Conservation (phyloP, 2,888 invertebrate species). For the Protonemura montana region DNA sequence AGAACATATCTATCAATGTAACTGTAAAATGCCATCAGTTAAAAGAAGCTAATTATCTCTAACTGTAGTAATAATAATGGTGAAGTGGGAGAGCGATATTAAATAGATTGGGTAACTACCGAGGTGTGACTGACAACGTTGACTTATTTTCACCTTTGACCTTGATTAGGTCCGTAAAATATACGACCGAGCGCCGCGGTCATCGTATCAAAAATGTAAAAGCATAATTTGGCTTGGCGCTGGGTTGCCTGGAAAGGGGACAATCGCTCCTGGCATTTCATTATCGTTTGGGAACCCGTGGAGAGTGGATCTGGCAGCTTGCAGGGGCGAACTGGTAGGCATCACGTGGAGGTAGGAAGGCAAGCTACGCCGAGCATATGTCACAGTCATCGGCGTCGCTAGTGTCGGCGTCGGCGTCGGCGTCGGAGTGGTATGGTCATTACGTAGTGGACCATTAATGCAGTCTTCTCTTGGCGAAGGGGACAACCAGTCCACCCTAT, state of each 20-base stretch:
- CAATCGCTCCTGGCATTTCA: not conserved
- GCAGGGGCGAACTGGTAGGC: no score
- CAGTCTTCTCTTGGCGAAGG: not conserved
- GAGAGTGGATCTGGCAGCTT: no score
- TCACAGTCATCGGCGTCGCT: not conserved
- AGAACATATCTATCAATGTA: constrained; percentile 28
- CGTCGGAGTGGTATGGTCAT: not conserved
- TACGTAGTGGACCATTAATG: not conserved
- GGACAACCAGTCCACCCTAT: not conserved
- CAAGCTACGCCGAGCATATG: no score
- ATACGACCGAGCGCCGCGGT: not conserved
- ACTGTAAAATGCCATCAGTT: constrained; percentile 24
- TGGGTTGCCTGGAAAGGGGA: not conserved
- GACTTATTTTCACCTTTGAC: constrained; percentile 9
- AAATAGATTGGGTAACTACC: constrained; percentile 31
- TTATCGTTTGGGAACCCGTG: no score
- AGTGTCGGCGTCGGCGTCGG: no score
- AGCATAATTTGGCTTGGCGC: not conserved
- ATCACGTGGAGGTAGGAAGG: no score
- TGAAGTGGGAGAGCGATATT: constrained; percentile 9
- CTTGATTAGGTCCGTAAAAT: constrained; percentile 15
- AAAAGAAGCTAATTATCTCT: constrained; percentile 32
- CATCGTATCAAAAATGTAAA: not conserved
- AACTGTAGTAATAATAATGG: not conserved
- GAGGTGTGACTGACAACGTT: not conserved